Conservation (phyloP, 2,888 invertebrate species). For the Euspilapteryx auroguttella region DNA sequence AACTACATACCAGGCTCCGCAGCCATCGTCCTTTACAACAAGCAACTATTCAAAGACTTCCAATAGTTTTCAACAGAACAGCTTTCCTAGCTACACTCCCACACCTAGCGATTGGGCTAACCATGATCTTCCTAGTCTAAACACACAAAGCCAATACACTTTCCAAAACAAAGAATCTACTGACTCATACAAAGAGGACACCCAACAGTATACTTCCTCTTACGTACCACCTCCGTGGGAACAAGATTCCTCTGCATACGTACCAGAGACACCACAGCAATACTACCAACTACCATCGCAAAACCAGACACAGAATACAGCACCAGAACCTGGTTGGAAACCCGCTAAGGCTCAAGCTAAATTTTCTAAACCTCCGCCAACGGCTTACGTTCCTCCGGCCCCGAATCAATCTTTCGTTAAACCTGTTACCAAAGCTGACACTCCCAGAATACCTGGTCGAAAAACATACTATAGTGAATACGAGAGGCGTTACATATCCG, state of each 20-base stretch:
- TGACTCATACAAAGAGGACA: constrained; percentile 28
- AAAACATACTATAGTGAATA: constrained; percentile 55
- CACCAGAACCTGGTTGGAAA: background rate
- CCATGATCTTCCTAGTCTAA: constrained; percentile 13
- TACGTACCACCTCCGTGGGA: constrained; percentile 55
- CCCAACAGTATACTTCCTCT: constrained; percentile 33
- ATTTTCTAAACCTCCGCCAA: constrained; percentile 32
- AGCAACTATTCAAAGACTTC: constrained; percentile 21
- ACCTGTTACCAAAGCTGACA: constrained; percentile 20
- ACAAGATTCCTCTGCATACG: constrained; percentile 33
- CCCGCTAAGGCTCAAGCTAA: constrained; percentile 8
- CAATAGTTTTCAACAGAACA: constrained; percentile 17
- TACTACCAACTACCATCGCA: constrained; percentile 26
- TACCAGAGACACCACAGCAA: constrained; percentile 20
- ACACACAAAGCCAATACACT: constrained; percentile 24
- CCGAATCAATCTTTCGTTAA: constrained; percentile 51
- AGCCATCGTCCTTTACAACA: constrained; percentile 15
- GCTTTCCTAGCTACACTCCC: constrained; percentile 25
- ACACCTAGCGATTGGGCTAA: constrained; percentile 29
- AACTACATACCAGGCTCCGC: constrained; percentile 1
- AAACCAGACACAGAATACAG: constrained; percentile 8
- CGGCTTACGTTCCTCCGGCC: constrained; percentile 44
- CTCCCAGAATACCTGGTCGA: constrained; percentile 31
- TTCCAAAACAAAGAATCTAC: constrained; percentile 21
- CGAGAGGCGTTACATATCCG: constrained; percentile 47